Conservation (phyloP, 2,113 vertebrate genomes). For the Enhydra lutris region DNA sequence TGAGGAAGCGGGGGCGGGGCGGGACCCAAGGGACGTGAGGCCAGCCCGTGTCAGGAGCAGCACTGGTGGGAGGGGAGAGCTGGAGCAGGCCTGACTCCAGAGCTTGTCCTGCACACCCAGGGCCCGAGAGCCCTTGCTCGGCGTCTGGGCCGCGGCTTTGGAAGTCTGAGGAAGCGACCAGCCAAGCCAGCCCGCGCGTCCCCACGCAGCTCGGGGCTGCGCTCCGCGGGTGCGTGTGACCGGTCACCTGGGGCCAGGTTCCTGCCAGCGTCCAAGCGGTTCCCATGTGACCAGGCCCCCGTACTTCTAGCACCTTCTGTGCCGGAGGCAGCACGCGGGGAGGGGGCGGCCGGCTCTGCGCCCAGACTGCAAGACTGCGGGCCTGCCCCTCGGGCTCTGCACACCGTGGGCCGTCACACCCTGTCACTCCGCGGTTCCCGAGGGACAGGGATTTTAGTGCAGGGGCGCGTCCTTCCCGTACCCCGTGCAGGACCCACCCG, state of each 20-base stretch:
- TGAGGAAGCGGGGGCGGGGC: too few relatives aligned
- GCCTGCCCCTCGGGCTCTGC: not conserved
- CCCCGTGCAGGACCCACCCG: rapidly evolving
- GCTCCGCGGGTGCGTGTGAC: not conserved
- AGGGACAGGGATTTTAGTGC: not conserved
- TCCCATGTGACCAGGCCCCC: not conserved
- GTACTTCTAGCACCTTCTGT: not conserved
- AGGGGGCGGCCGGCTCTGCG: not conserved
- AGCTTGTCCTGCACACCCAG: rapidly evolving
- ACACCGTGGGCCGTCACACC: not conserved
- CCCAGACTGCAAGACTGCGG: not conserved
- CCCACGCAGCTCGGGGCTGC: not conserved
- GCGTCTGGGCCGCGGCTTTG: not conserved
- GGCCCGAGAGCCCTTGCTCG: not conserved
- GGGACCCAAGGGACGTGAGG: not conserved
- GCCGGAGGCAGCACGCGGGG: not conserved
- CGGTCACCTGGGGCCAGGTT: not conserved
- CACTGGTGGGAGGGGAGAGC: not conserved
- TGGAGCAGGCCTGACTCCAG: not conserved
- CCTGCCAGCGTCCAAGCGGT: not conserved
- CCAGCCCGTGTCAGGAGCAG: not conserved
- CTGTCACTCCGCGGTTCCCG: not conserved
- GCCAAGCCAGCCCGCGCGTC: not conserved
- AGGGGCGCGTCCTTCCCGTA: not conserved
- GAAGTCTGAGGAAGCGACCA: not conserved